Percentiles rank a stretch among this genome's conserved stretches.
Evolutionary conservation across 1,140 invertebrate species (phyloP).

Genomic region (Scaptomyza montana): DNA sequence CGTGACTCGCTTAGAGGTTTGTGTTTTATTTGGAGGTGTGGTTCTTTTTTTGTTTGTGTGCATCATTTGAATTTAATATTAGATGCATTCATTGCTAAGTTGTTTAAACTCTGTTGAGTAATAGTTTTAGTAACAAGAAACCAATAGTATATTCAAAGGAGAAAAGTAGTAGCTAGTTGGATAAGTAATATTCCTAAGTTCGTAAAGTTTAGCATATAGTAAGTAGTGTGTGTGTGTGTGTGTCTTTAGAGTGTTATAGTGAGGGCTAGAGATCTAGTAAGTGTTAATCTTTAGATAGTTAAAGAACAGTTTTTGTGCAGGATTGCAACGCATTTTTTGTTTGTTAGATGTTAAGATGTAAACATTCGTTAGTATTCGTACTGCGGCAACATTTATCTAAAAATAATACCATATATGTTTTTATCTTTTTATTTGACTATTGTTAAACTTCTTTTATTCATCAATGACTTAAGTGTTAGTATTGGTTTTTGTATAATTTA

Average conservation of each 20-base stretch:
- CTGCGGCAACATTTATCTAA: slow-evolving; percentile 66
- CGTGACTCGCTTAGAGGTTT: background rate
- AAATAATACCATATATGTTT: slow-evolving; percentile 60
- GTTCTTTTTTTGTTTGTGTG: background rate
- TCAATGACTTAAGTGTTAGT: slow-evolving; percentile 20
- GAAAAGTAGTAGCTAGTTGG: slow-evolving; percentile 20
- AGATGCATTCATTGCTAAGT: background rate
- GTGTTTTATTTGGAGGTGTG: no score
- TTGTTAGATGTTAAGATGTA: slow-evolving; percentile 12
- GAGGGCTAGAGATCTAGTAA: slow-evolving; percentile 11
- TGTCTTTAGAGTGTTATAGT: slow-evolving; percentile 15
- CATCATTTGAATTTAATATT: slow-evolving; percentile 1
- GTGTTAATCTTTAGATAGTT: slow-evolving; percentile 20
- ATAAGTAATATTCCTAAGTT: slow-evolving; percentile 23
- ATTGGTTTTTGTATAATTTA: slow-evolving; percentile 39
- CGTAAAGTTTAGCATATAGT: slow-evolving; percentile 7
- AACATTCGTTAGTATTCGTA: slow-evolving; percentile 36
- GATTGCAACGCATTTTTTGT: slow-evolving; percentile 8
- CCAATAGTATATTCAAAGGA: slow-evolving; percentile 58
- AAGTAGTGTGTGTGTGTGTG: background rate
- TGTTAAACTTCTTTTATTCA: slow-evolving; percentile 21
- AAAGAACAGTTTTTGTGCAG: slow-evolving; percentile 2
- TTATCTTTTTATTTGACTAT: slow-evolving; percentile 18
- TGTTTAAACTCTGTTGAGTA: slow-evolving; percentile 3
- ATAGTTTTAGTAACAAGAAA: slow-evolving; percentile 47